Percentiles rank a stretch among this genome's conserved stretches.
Evolutionary conservation across 2,113 vertebrate genomes (phyloP).

Genomic region (Xenopus laevis): DNA sequence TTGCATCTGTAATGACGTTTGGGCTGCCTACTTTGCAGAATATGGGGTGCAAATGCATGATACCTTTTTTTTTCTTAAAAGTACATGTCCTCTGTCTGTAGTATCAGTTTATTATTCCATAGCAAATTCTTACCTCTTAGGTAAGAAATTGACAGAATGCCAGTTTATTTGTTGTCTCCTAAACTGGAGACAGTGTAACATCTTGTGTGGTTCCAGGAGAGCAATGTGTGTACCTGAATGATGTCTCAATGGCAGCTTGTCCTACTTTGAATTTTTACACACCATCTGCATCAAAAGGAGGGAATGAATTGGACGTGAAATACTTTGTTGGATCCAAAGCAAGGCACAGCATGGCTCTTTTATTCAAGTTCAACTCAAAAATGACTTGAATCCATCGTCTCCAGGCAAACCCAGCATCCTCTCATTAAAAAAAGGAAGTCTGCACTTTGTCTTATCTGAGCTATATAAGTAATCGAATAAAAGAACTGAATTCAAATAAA

Average conservation of each 20-base stretch:
- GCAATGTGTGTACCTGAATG: conserved; percentile 14
- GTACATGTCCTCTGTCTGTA: no score
- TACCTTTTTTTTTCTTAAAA: no score
- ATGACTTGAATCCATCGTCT: conserved; percentile 43
- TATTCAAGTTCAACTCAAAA: conserved; percentile 43
- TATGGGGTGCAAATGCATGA: no score
- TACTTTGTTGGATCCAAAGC: conserved; percentile 42
- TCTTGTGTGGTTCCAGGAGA: conserved; percentile 9
- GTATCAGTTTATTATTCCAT: no score
- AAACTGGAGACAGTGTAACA: background rate
- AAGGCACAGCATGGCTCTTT: conserved; percentile 37
- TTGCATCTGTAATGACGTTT: no score
- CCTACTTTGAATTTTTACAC: conserved; percentile 18
- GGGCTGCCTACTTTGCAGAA: no score
- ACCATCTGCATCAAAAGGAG: conserved; percentile 42
- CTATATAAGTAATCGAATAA: conserved; percentile 38
- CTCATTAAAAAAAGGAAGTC: conserved; percentile 45
- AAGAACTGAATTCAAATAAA: conserved; percentile 39
- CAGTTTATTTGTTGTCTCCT: no score
- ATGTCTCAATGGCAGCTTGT: conserved; percentile 30
- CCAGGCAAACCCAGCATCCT: conserved; percentile 38
- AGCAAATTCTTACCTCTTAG: background rate
- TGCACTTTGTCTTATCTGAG: conserved; percentile 39
- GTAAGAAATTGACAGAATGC: background rate
- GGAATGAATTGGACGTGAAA: conserved; percentile 44